Evolutionary conservation across 2,113 vertebrate genomes (phyloP), one percentile per base, ranked within the genome.

Genomic region (Cygnus atratus): DNA sequence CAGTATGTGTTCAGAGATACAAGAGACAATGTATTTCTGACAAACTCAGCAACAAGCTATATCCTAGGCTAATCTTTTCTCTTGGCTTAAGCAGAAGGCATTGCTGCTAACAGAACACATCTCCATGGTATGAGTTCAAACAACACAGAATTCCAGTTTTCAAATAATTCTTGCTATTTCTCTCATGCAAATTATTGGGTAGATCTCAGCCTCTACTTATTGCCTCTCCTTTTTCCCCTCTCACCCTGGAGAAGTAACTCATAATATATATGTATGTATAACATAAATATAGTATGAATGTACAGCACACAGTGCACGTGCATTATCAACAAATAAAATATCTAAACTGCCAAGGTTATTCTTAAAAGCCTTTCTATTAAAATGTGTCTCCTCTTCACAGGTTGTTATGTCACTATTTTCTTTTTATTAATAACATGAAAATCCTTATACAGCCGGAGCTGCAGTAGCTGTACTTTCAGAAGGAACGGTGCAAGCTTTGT

Each of bases 211-310:
- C 52, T 72, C n/a, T 28, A 25, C 25, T 70, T 43, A 4, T 9
- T 63, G 25, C 55, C 31, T 74, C 17, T 62, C 26, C 10, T 39
- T 54, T 15, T 63, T 33, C 37, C 24, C 28, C 18, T 76, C 62
- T 92, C 76, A 37, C 10, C 7, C 3, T 37, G 79, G 21, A 93
- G 76, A 65, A 93, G 25, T 37, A 80, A 48, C 11, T 71, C 33
- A 20, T 13, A 61, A 58, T 0, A 76, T 11, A 4, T 54, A 2
- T 9, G 20, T 3, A 33, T 13, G 7, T 39, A 19, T 1, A 25
- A 39, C 5, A 29, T 11, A 9, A 13, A 37, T 10, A n/a, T 16
- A 46, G 13, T 14, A 62, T 48, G 35, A 50, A n/a, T 13, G 31
- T 9, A 59, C 1, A 70, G 46, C 33, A 57, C 11, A 12, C 28